phyloP scores from a whole-genome alignment of 2,113 vertebrate genomes.

The Thinocorus orbignyianus region DNA sequence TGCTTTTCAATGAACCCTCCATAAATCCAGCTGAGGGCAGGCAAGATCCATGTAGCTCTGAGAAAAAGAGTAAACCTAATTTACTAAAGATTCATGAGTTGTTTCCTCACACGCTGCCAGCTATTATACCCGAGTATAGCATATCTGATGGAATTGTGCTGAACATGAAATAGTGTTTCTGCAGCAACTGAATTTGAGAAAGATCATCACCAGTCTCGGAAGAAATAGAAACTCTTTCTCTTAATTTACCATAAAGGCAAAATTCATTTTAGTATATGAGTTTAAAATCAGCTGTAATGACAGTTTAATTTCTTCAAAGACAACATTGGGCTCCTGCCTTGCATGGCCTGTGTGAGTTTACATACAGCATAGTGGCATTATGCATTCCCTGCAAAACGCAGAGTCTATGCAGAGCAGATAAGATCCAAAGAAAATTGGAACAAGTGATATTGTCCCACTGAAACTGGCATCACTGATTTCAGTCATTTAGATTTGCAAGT shows the following conservation, averaged over 20 bases:
- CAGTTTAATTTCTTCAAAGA: conserved; percentile 16
- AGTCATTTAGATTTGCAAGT: not conserved
- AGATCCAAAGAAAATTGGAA: not conserved
- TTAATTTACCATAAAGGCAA: conserved; percentile 21
- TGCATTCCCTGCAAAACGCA: not conserved
- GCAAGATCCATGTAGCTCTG: conserved; percentile 59
- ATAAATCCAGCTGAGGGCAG: conserved; percentile 72
- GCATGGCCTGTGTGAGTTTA: not conserved
- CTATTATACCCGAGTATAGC: not conserved
- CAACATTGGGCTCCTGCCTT: not conserved
- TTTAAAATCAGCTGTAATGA: conserved; percentile 30
- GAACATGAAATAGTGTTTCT: not conserved
- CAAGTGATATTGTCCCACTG: not conserved
- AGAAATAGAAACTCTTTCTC: not conserved
- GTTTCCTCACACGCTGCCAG: conserved; percentile 17
- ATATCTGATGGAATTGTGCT: conserved; percentile 8
- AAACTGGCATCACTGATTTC: not conserved
- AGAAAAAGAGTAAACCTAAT: not conserved
- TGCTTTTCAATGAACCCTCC: conserved; percentile 7
- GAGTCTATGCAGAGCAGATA: not conserved
- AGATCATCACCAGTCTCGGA: conserved; percentile 5
- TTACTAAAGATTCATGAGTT: conserved; percentile 33
- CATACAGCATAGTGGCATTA: not conserved
- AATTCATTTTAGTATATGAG: not conserved
- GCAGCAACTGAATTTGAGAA: not conserved